Conservation (phyloP, 2,888 invertebrate species). For the Diarsia rubi region DNA sequence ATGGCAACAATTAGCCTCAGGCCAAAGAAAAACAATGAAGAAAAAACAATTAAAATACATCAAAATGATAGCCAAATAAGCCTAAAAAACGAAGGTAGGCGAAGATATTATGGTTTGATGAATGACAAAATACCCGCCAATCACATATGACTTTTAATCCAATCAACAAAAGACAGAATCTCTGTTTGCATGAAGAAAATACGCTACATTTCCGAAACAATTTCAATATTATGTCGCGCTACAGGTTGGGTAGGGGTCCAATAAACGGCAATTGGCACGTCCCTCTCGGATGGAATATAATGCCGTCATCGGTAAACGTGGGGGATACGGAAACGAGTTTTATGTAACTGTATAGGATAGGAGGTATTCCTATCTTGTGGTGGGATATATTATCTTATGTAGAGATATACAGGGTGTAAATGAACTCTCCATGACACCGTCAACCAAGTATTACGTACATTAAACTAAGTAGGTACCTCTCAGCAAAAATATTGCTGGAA, state of each 20-base stretch:
- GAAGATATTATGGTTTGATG: too few species aligned
- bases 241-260: slow-evolving; percentile 20
- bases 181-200: neutral
- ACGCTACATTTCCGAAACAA: slow-evolving; percentile 4
- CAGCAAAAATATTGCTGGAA: too few species aligned
- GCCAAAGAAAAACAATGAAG: too few species aligned
- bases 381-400: neutral
- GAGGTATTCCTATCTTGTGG: neutral
- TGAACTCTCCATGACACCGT: too few species aligned
- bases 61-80: too few species aligned
- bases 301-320: slow-evolving; percentile 33
- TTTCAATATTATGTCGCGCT: slow-evolving; percentile 4
- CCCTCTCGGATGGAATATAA: slow-evolving; percentile 28
- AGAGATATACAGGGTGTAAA: neutral
- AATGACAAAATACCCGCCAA: neutral
- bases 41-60: too few species aligned
- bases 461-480: too few species aligned
- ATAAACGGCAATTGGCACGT: slow-evolving; percentile 47
- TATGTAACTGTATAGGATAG: neutral
- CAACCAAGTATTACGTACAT: too few species aligned
- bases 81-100: too few species aligned
- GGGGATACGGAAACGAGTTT: slow-evolving; percentile 8
- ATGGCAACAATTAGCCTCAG: too few species aligned
- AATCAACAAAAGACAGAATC: neutral
- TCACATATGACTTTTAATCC: neutral